Evolutionary conservation across 2,888 invertebrate genomes (phyloP).

Genomic region (Eristalinus sepulchralis): DNA sequence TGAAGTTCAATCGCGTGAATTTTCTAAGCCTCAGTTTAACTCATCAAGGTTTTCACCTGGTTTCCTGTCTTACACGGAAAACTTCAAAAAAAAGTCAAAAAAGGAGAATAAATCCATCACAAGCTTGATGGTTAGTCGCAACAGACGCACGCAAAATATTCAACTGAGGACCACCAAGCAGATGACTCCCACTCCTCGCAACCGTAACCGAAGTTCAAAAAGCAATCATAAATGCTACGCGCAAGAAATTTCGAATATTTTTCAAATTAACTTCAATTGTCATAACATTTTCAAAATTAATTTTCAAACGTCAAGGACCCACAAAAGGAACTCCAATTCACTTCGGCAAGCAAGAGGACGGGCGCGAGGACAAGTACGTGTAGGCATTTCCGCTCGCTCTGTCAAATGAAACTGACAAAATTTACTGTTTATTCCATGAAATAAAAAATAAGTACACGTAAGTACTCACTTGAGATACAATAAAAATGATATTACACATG

Average conservation of each 20-base stretch:
- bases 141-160: no score
- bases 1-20: no score
- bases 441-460: slow-evolving; percentile 67
- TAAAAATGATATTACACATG: slow-evolving; percentile 65
- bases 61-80: no score
- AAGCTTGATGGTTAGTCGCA: no score
- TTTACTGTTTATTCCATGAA: slow-evolving; percentile 53
- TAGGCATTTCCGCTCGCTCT: slow-evolving; percentile 11
- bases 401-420: slow-evolving; percentile 61
- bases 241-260: not conserved
- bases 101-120: no score
- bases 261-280: slow-evolving; percentile 36
- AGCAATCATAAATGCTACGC: not conserved
- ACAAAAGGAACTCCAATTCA: not conserved
- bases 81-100: no score
- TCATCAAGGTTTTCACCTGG: no score
- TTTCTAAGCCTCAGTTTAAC: no score
- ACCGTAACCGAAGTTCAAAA: not conserved
- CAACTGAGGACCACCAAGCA: not conserved
- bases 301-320: slow-evolving; percentile 43
- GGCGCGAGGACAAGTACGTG: not conserved
- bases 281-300: slow-evolving; percentile 52
- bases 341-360: no score
- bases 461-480: slow-evolving; percentile 69
- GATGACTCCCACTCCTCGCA: not conserved